Percentiles rank a stretch among this genome's conserved stretches.
Conservation (phyloP, 2,113 vertebrate genomes). For the Cinclus cinclus region DNA sequence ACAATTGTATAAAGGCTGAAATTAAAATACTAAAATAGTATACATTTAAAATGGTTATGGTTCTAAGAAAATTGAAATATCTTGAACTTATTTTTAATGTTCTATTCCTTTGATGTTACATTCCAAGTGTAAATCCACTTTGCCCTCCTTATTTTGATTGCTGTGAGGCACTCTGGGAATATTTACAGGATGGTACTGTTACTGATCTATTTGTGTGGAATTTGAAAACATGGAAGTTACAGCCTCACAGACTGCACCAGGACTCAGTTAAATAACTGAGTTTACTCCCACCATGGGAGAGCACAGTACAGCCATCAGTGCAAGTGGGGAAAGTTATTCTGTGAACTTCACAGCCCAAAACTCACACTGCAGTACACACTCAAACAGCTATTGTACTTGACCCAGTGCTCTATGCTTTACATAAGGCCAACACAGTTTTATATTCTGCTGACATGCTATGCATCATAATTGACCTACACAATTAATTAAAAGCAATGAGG, state of each 20-base stretch:
- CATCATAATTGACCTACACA: constrained; percentile 55
- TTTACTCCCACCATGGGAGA: neutral
- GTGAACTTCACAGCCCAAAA: neutral
- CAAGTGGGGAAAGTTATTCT: neutral
- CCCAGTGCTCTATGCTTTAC: neutral
- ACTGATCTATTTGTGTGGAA: neutral
- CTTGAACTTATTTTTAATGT: neutral
- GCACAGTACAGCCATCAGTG: neutral
- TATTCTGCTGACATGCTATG: constrained; percentile 35
- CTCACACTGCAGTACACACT: neutral
- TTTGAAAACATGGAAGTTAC: neutral
- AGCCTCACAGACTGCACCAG: neutral
- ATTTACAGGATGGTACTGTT: neutral
- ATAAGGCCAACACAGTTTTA: neutral
- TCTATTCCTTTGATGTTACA: neutral
- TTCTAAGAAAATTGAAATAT: neutral
- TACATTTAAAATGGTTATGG: neutral
- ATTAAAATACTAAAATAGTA: neutral
- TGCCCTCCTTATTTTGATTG: neutral
- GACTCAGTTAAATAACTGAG: neutral
- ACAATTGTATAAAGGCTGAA: neutral
- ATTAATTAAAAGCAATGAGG: constrained; percentile 50
- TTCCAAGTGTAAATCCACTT: neutral
- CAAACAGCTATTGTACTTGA: neutral
- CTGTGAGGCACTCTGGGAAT: neutral